Conservation (phyloP, 35 echinoderm and acorn worm genomes). For the Heliocidaris tuberculata region DNA sequence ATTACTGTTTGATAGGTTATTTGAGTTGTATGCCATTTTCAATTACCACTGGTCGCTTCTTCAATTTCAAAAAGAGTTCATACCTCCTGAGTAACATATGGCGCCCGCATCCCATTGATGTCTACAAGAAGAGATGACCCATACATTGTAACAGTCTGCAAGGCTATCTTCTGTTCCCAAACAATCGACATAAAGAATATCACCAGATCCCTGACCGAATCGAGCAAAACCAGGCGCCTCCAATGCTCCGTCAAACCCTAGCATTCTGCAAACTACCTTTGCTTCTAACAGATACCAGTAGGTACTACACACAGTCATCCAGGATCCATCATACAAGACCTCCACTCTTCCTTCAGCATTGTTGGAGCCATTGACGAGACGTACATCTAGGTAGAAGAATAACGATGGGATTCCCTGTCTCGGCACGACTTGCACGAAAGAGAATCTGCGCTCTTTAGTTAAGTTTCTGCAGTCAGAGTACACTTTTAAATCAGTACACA, state of each 20-base stretch:
- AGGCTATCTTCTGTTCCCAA: not conserved
- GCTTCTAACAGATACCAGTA: not conserved
- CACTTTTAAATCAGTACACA: too few relatives aligned
- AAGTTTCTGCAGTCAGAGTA: too few relatives aligned
- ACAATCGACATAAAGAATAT: not conserved
- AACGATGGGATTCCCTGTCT: too few relatives aligned
- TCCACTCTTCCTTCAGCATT: constrained; percentile 15
- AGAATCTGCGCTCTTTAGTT: too few relatives aligned
- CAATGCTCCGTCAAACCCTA: not conserved
- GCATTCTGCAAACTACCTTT: not conserved
- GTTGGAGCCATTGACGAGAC: not conserved
- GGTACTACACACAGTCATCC: not conserved
- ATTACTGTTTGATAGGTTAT: too few relatives aligned
- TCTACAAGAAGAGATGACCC: not conserved
- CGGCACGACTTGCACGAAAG: too few relatives aligned
- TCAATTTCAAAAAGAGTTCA: too few relatives aligned
- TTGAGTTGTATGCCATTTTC: too few relatives aligned
- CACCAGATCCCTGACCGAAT: not conserved
- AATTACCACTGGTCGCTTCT: too few relatives aligned
- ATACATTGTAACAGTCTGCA: not conserved
- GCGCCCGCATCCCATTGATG: not conserved
- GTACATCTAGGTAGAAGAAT: not conserved
- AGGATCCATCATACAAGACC: not conserved
- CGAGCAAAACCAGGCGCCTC: not conserved
- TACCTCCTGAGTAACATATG: not conserved